A percentile compares a stretch with the other conserved stretches of the same genome.
phyloP scores from a whole-genome alignment of 2,888 invertebrate genomes.

The Drosophila differens region DNA sequence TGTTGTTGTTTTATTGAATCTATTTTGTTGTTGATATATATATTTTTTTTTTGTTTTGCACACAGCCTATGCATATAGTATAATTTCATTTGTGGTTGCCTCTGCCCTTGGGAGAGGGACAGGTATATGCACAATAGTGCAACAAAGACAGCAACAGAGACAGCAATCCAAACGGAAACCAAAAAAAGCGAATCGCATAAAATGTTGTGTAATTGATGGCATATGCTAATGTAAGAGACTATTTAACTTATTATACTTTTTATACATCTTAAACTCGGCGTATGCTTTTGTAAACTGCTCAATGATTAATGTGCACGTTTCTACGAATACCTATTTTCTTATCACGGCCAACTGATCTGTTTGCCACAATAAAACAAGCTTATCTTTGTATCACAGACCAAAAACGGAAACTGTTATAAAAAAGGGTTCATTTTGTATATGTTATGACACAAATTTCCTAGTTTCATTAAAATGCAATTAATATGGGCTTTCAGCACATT shows the following conservation, averaged over 20 bases:
- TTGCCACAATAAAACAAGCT: not conserved
- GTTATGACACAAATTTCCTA: slow-evolving; percentile 30
- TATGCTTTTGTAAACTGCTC: slow-evolving; percentile 5
- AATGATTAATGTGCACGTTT: slow-evolving; percentile 35
- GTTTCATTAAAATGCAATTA: slow-evolving; percentile 79
- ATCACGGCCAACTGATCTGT: slow-evolving; percentile 34
- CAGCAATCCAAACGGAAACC: not conserved
- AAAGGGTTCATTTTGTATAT: slow-evolving; percentile 38
- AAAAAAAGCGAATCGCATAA: slow-evolving; percentile 15
- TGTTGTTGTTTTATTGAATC: slow-evolving; percentile 40
- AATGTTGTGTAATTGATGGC: slow-evolving; percentile 28
- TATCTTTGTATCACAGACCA: not conserved
- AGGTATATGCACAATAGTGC: slow-evolving; percentile 12
- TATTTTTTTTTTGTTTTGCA: slow-evolving; percentile 30
- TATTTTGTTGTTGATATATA: slow-evolving; percentile 27
- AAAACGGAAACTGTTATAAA: slow-evolving; percentile 14
- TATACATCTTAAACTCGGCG: not conserved
- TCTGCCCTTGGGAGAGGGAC: slow-evolving; percentile 21
- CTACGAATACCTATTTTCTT: slow-evolving; percentile 15
- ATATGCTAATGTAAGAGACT: slow-evolving; percentile 36
- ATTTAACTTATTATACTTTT: slow-evolving; percentile 9
- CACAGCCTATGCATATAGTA: slow-evolving; percentile 67
- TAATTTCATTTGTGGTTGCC: slow-evolving; percentile 74
- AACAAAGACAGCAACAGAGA: slow-evolving; percentile 21
- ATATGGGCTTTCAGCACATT: slow-evolving; percentile 77